Evolutionary conservation across 2,797 vertebrate genomes (phyloP), one percentile per base, ranked within the genome.

Genomic region (Enteromius argenteus): DNA sequence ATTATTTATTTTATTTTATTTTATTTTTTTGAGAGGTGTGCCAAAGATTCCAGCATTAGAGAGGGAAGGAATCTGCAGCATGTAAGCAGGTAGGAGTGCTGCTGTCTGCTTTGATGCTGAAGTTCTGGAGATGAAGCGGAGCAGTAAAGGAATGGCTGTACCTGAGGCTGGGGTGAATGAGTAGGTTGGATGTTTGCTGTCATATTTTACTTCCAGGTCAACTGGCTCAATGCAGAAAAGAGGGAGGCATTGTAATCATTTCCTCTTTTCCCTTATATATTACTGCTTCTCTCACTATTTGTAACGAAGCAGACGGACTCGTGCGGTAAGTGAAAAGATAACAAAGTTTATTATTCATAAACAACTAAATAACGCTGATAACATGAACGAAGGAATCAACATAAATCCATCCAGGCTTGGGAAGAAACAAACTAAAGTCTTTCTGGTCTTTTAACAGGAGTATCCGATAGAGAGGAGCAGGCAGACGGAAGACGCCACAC

Each of bases 201-300:
- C 91, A 81, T 86, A 88, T 89, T 94, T 95, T 92, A 94, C 89
- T 94, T 95, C 91, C 92, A 94, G 94, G 94, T 95, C 93, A 94
- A 81, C 85, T 89, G 88, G 79, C 90, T 91, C 91, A 86, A 85
- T 87, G 88, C 81, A 88, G 81, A 5, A 44, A 30, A 13, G 87
- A 88, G 75, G 37, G 13, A 35, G 56, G 15, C 23, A 56, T 37
- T 79, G n/a, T 51, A 81, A 80, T 69, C 82, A 76, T 79, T 80
- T 72, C 35, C 42, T 72, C 32, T 44, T 67, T 8, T 53, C 56
- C 17, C 5, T 56, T 56, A 71, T 77, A 46, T 80, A 76, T 27
- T 15, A 62, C 23, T 62, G 23, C 15, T 35, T 83, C 53, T 83
- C 73, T 79, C n/a, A n/a, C n/a, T n/a, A n/a, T n/a, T n/a, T n/a